Conservation (phyloP, 2,888 invertebrate genomes). For the Caenorhabditis sp. region DNA sequence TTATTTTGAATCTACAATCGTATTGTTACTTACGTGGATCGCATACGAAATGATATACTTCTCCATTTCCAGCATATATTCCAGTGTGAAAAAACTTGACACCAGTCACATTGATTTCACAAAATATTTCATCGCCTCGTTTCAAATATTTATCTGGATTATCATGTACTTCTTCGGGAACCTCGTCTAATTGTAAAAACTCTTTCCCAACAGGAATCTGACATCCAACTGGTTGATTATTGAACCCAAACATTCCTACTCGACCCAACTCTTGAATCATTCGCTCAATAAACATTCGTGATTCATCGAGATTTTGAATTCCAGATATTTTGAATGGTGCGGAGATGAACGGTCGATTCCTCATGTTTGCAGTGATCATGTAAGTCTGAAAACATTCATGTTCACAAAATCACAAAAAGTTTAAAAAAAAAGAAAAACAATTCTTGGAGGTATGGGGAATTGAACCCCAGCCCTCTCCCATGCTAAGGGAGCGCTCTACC, state of each 20-base stretch:
- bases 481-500: slow-evolving; percentile 65
- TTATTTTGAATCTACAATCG: neutral
- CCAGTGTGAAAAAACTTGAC: slow-evolving; percentile 58
- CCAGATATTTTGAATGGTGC: slow-evolving; percentile 41
- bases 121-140: slow-evolving; percentile 54
- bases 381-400: slow-evolving; percentile 27
- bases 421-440: slow-evolving; percentile 15
- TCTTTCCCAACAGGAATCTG: slow-evolving; percentile 43
- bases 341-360: slow-evolving; percentile 52
- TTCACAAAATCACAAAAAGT: no score
- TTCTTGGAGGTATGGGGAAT: slow-evolving; percentile 55
- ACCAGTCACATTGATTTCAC: slow-evolving; percentile 47
- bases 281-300: slow-evolving; percentile 35
- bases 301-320: slow-evolving; percentile 29
- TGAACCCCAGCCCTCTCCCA: slow-evolving; percentile 60
- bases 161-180: slow-evolving; percentile 39
- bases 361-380: slow-evolving; percentile 52
- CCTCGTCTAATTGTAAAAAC: slow-evolving; percentile 38
- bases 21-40: slow-evolving; percentile 44
- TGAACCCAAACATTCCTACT: slow-evolving; percentile 39
- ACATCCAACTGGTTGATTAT: slow-evolving; percentile 37
- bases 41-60: slow-evolving; percentile 55
- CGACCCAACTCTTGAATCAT: slow-evolving; percentile 17
- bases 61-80: slow-evolving; percentile 59
- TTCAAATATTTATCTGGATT: slow-evolving; percentile 39